Evolutionary conservation across 2,888 invertebrate genomes (phyloP).

Genomic region (Trachelus troglodyta): DNA sequence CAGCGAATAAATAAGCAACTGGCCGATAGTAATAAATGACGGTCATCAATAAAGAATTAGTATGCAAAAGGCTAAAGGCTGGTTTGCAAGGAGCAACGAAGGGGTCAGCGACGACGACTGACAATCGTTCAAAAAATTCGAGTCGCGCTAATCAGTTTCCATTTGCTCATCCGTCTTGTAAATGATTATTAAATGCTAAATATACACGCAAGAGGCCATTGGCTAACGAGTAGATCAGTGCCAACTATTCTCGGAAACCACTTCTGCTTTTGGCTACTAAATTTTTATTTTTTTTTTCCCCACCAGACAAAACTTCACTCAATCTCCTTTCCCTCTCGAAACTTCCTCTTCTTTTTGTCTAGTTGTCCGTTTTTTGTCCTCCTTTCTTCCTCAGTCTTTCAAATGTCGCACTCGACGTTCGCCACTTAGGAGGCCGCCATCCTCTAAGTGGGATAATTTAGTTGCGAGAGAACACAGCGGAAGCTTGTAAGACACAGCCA

Average conservation of each 20-base stretch:
- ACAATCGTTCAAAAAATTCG: neutral
- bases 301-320: too few relatives aligned
- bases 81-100: neutral
- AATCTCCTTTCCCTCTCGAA: too few relatives aligned
- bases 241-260: too few relatives aligned
- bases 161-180: slow-evolving; percentile 25
- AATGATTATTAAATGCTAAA: too few relatives aligned
- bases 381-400: neutral
- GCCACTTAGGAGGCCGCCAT: slow-evolving; percentile 5
- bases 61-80: slow-evolving; percentile 29
- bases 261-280: too few relatives aligned
- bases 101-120: neutral
- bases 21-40: slow-evolving; percentile 55
- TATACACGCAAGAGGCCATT: too few relatives aligned
- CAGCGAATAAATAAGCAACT: slow-evolving; percentile 9
- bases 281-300: too few relatives aligned
- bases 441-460: slow-evolving; percentile 18
- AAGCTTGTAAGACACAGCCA: slow-evolving; percentile 23
- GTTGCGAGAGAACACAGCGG: slow-evolving; percentile 15
- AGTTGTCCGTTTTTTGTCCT: neutral
- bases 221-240: too few relatives aligned
- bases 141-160: slow-evolving; percentile 29
- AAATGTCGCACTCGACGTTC: neutral
- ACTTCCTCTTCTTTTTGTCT: too few relatives aligned
- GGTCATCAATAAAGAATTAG: slow-evolving; percentile 57